Percentiles rank a stretch among this genome's conserved stretches.
Evolutionary conservation across 2,113 vertebrate species (phyloP).

Genomic region (Circaetus gallicus): DNA sequence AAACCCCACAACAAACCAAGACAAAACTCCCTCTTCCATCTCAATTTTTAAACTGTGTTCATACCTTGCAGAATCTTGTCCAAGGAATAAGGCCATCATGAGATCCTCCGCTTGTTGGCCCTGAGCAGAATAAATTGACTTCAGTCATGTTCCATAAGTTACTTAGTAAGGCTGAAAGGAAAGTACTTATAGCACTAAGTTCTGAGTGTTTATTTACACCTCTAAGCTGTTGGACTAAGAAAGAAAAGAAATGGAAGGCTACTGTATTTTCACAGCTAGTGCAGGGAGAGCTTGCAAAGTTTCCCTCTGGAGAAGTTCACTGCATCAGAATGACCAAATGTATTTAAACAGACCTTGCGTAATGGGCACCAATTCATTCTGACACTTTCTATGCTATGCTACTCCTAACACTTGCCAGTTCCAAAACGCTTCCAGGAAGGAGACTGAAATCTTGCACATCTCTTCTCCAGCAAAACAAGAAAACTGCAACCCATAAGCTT

Average conservation of each 20-base stretch:
- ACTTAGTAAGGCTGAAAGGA: background rate
- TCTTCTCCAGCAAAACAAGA: background rate
- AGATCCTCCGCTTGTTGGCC: constrained; percentile 71
- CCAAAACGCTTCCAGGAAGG: background rate
- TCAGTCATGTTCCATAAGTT: background rate
- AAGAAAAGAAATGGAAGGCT: background rate
- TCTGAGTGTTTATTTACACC: background rate
- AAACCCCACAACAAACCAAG: background rate
- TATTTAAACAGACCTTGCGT: background rate
- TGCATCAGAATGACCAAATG: background rate
- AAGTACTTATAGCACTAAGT: background rate
- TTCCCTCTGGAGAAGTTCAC: background rate
- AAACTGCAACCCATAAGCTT: background rate
- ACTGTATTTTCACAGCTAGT: background rate
- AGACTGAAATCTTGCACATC: background rate
- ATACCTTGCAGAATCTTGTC: constrained; percentile 95
- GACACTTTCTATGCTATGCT: background rate
- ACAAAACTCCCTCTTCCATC: background rate
- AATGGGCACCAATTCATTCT: background rate
- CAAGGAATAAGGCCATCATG: constrained; percentile 89
- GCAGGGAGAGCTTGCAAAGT: background rate
- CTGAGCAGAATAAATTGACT: constrained; percentile 57
- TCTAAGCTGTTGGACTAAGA: background rate
- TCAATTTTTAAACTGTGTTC: background rate
- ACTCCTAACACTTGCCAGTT: background rate